Base-by-base conservation (phyloP, 2,797 vertebrate species). In the Hippocampus kuda region DNA sequence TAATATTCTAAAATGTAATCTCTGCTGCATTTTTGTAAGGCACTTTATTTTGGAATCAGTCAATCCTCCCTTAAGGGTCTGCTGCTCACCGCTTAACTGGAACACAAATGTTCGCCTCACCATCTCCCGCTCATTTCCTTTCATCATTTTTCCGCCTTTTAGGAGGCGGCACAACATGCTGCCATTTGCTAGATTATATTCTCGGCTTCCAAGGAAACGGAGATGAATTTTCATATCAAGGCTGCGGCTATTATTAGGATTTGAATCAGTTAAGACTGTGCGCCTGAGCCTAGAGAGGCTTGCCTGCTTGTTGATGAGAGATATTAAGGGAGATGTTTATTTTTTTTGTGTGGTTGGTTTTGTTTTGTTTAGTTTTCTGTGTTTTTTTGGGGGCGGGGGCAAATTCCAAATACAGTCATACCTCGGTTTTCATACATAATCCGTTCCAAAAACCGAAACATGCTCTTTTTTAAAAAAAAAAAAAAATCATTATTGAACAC, bases 211-310 rank as follows among this genome's bases (percentile, higher is more conserved):
- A 67, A 38, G 53, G 56, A 83, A 77, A 77, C 64, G 73, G 62
- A 79, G 69, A 77, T 73, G 67, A 51, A 71, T 72, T 82, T 85
- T 78, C 53, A 79, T 77, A 77, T 82, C 61, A 83, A 72, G 77
- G 71, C 71, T 60, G 71, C 51, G n/a, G 42, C 72, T 87, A 77
- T 84, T 84, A 77, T 84, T 81, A 75, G 76, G 26, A 70, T 79
- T 81, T 68, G 66, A 75, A 75, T 79, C 66, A 76, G 70, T 82
- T 70, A 78, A 74, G 68, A 72, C 61, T 72, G 51, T 59, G 42
- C 41, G 61, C 34, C 59, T 59, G n/a, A 42, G 51, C 60, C 46
- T 49, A 44, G 57, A 54, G 69, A 65, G 63, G 70, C 22, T 60
- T 54, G 20, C 70, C 57, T 71, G n/a, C n/a, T 56, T 56, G 54